Evolutionary conservation across 2,888 invertebrate genomes (phyloP).

Genomic region (Penaeus monodon): DNA sequence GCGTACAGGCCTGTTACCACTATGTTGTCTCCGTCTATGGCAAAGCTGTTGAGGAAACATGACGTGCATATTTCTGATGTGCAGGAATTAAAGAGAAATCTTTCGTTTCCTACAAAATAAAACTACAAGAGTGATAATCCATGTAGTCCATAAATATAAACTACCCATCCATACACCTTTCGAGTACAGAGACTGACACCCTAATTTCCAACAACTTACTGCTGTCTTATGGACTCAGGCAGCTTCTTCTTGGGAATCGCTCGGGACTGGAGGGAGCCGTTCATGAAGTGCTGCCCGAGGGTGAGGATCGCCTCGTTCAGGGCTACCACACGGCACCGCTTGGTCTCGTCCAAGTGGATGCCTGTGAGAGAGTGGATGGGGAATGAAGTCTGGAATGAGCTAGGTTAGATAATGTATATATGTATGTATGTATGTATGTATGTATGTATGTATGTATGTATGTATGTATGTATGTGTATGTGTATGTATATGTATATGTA

Average conservation of each 20-base stretch:
- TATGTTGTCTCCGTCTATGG: constrained; percentile 79
- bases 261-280: constrained; percentile 80
- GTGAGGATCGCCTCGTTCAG: constrained; percentile 87
- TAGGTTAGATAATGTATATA: no score
- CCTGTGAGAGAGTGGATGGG: constrained; percentile 69
- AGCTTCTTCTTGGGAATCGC: constrained; percentile 77
- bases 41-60: constrained; percentile 71
- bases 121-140: not conserved
- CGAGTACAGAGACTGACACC: no score
- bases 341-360: constrained; percentile 86
- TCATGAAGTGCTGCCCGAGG: constrained; percentile 86
- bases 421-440: no score
- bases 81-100: constrained; percentile 54
- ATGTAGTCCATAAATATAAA: constrained; percentile 1
- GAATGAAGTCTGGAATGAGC: not conserved
- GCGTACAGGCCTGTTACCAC: constrained; percentile 77
- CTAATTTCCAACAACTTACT: constrained; percentile 38
- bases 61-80: no score
- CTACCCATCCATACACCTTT: constrained; percentile 65
- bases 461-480: no score
- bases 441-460: no score
- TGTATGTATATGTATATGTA: no score
- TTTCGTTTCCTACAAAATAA: not conserved
- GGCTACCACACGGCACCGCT: constrained; percentile 82
- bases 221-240: constrained; percentile 80